Base-by-base conservation (phyloP, 2,888 invertebrate genomes). In the Galerucella pusilla region DNA sequence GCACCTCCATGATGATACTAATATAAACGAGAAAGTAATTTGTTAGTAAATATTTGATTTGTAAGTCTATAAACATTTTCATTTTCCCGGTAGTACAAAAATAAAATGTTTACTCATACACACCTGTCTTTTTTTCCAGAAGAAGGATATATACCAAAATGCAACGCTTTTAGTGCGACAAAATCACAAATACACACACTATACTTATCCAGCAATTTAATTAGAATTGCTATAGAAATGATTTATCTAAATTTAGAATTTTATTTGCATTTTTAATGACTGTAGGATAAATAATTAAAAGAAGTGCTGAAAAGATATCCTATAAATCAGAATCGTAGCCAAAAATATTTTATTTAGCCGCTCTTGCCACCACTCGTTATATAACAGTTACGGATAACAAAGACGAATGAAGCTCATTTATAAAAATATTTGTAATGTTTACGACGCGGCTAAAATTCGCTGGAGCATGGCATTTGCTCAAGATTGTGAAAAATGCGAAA, bases 201-300 rank as follows among this genome's bases (percentile, higher is more conserved):
- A 12, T 45, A 65, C 46, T 65, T 65, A 60, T 42, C n/a, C 54
- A 57, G 16, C 46, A 11, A 46, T 52, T 16, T 63, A 46, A 61
- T 68, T 57, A n/a, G 35, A 12, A 28, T 68, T 45, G 52, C 61
- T 68, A 46, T 54, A 46, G 57, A 60, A 35, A 54, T 54, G 64
- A 73, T 69, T 72, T 73, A 70, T 76, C 79, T 78, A 78, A 79
- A 72, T 78, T 81, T 77, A 79, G 79, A 75, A 66, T 81, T 80
- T 80, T 80, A 81, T 77, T 72, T 71, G 77, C 75, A 71, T 76
- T 73, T 79, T 77, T 77, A 70, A 71, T 77, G 73, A 75, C 77
- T 78, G 68, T 76, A 70, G 79, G 77, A 76, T 75, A 79, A 79
- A 79, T 79, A 78, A 79, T 77, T 75, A 69, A n/a, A 57, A 74